Base-by-base conservation (phyloP, 2,797 vertebrate species). In the Podarcis siculus region DNA sequence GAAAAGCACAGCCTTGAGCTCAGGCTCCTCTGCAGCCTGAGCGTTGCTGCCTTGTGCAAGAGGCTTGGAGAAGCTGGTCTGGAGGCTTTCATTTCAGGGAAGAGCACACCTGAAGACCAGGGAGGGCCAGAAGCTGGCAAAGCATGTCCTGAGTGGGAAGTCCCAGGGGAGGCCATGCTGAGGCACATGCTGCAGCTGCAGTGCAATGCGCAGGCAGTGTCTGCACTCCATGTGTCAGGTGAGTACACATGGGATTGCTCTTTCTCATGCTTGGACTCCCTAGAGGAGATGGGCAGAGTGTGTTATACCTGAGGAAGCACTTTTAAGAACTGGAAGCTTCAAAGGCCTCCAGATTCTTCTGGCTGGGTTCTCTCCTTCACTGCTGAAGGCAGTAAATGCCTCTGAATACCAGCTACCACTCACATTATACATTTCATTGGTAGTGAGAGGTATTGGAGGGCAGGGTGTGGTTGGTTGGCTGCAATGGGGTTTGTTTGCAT, bases 181-280 rank as follows among this genome's bases (percentile, higher is more conserved):
- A 98, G 97, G 75, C 99, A 99, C 49, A 4, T 98, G 92, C 92
- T 99, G 87, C 99, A 99, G 95, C 97, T 99, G 35, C 97, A 97
- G 23, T 99, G 98, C 89, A 99, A 99, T 1, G 98, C 98, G 8
- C 99, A 99, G 95, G 99, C 98, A 0, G 93, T 99, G 92, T 95
- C 96, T n/a, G 81, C 89, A 21, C 90, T 98, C 75, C 97, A 96
- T 82, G 97, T 98, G 1, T 95, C 95, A 88, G 98, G 98, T 99
- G 93, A 97, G 94, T 88, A 35, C 19, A 79, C 2, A 23, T 1
- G 30, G 37, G 72, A 1, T 27, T 30, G 6, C 30, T 1, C 2
- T 35, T 25, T n/a, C 15, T 13, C 0, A 2, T 4, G 87, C 27
- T 88, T 90, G 19, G 45, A 17, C 7, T 86, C 67, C 3, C 27